These are phyloP conservation scores for Pygocentrus nattereri DNA, from an alignment of 2,797 vertebrate genomes.

Conservation along the genomic window DNA sequence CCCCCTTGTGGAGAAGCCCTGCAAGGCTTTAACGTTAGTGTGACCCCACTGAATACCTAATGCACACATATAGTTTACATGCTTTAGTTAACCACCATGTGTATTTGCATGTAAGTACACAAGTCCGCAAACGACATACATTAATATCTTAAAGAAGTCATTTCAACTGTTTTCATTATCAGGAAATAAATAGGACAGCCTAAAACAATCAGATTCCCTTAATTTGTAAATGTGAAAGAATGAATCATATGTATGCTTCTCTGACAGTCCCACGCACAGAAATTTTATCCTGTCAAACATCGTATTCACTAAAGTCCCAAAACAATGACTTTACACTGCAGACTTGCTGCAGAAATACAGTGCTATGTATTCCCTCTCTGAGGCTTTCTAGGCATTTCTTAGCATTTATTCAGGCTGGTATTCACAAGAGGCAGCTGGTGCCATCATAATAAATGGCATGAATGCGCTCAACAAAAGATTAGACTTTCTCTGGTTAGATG, in stretches of 20 bases:
- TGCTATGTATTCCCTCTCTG: neutral
- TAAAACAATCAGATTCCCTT: neutral
- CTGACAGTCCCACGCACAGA: neutral
- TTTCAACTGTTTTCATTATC: neutral
- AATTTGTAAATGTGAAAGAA: neutral
- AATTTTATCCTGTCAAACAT: neutral
- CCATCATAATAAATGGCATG: constrained; percentile 12
- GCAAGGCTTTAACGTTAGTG: neutral
- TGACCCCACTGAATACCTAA: neutral
- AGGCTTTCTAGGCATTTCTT: constrained; percentile 6
- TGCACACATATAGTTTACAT: neutral
- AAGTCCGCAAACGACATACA: neutral
- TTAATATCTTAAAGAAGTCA: neutral
- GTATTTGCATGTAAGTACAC: neutral
- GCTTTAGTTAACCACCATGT: neutral
- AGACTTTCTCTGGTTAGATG: constrained; percentile 2
- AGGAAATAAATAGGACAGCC: neutral
- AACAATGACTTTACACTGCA: neutral
- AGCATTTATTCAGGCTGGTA: constrained; percentile 23
- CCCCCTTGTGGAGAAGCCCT: constrained; percentile 37
- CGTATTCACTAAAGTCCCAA: neutral
- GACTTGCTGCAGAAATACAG: constrained; percentile 1
- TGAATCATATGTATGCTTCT: neutral
- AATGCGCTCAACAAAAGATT: constrained; percentile 24
- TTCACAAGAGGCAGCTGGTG: constrained; percentile 21